Evolutionary conservation across 2,797 vertebrate species (phyloP), one percentile per base, ranked within the genome.

Genomic region (Orestias chungarensis): DNA sequence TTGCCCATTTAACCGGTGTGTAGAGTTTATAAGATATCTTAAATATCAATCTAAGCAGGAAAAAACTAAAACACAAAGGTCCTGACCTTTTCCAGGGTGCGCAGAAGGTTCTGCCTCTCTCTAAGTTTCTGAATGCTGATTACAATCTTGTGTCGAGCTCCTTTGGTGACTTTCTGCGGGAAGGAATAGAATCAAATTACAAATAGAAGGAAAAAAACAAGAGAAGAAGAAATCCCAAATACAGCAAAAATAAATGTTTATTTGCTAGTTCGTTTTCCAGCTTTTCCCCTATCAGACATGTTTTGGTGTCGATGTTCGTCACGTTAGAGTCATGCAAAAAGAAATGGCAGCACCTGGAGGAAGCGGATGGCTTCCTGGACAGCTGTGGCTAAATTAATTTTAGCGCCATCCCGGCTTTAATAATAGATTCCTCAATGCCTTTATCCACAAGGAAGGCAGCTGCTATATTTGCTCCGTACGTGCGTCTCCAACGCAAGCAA

Each of bases 51-150:
- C 27, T 27, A 17, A 44, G 43, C 29, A 49, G 42, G 42, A 11
- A 61, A 27, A n/a, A 57, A 44, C 33, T 29, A 11, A 27, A 52
- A n/a, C n/a, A n/a, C n/a, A n/a, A 40, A 47, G 29, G 1, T 10
- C 93, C 96, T 94, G 83, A 99, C 98, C 96, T 98, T 96, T 92
- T 99, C 98, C 92, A 99, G 89, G 80, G 95, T 97, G 78, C 97
- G 97, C 62, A 99, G 96, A 47, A 97, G 92, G 81, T 96, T 96
- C 86, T 98, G 97, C 70, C 98, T 94, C 84, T 99, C 98, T 90
- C 96, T 98, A 81, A 99, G 96, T 90, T 99, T 99, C 93, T 97
- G 96, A 92, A 99, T 97, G 87, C 98, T 99, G 94, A 99, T 98
- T 77, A 99, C 96, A 52, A 99, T 99, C 94, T 99, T 99, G 94